These are phyloP conservation scores for Myotis brandtii DNA, from an alignment of 2,113 vertebrate genomes.

Conservation along the genomic window DNA sequence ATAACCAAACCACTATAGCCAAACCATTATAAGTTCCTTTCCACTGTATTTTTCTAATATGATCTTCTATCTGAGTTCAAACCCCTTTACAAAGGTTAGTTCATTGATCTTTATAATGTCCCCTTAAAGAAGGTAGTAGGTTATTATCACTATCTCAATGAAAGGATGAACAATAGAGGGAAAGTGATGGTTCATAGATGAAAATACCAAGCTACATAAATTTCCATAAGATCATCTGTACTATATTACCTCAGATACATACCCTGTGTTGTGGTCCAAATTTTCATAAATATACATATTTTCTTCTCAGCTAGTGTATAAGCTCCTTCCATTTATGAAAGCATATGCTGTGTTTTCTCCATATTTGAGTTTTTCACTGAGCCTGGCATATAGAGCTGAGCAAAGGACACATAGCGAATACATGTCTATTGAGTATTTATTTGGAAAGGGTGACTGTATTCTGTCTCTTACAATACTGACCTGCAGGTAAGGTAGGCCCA, in stretches of 20 bases:
- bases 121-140: neutral
- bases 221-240: constrained; percentile 22
- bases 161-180: constrained; percentile 19
- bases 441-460: neutral
- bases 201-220: constrained; percentile 21
- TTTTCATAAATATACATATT: constrained; percentile 3
- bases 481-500: neutral
- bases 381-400: neutral
- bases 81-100: constrained; percentile 41
- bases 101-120: constrained; percentile 63
- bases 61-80: constrained; percentile 39
- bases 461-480: neutral
- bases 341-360: neutral
- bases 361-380: constrained; percentile 15
- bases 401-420: neutral
- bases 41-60: constrained; percentile 43
- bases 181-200: neutral
- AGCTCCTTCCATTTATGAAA: neutral
- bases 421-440: neutral
- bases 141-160: constrained; percentile 21
- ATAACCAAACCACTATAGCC: neutral
- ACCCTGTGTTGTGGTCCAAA: neutral
- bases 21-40: neutral
- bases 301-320: neutral
- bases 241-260: neutral